Evolutionary conservation across 1,140 invertebrate genomes (phyloP), one percentile per base, ranked within the genome.

Genomic region (Trichonephila clavata): DNA sequence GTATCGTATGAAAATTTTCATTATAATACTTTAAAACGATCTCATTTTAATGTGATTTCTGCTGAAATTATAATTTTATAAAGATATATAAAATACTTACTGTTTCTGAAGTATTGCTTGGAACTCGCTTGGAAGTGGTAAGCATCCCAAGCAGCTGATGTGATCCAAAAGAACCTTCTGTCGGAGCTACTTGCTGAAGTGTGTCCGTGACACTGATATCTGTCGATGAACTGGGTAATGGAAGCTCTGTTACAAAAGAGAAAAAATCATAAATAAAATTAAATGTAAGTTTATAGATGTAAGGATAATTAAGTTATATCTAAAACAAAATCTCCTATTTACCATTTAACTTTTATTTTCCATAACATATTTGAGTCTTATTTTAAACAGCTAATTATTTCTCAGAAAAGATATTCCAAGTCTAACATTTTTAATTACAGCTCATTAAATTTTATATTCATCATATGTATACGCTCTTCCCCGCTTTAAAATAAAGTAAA

Each of bases 121-220:
- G 77, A 18, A 27, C 60, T n/a, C 71, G 57, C 14, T 83, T 83
- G 8, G 86, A 50, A 2, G 71, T 63, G 0, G 86, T 81, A 18
- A 90, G 87, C 88, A 90, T 90, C 24, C 88, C 87, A 1, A 84
- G 57, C 14, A 90, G 20, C 50, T 86, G 86, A 14, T 90, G 81
- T 0, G 93, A 57, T 7, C 81, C 88, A 2, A 94, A 89, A 13
- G 88, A 50, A 8, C 86, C 93, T 39, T 90, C 63, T 7, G 90
- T 92, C 4, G 90, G 90, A 14, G 60, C 77, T n/a, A 68, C 32
- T 21, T 80, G 71, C 24, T 24, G n/a, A 16, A 27, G 14, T 7
- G n/a, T 18, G 6, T 84, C 80, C 16, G 90, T 92, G 0, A 84
- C 80, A 2, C 71, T 80, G 27, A 4, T 83, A 10, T 24, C 68